Conservation (phyloP, 2,888 invertebrate genomes). For the Portevinia maculata region DNA sequence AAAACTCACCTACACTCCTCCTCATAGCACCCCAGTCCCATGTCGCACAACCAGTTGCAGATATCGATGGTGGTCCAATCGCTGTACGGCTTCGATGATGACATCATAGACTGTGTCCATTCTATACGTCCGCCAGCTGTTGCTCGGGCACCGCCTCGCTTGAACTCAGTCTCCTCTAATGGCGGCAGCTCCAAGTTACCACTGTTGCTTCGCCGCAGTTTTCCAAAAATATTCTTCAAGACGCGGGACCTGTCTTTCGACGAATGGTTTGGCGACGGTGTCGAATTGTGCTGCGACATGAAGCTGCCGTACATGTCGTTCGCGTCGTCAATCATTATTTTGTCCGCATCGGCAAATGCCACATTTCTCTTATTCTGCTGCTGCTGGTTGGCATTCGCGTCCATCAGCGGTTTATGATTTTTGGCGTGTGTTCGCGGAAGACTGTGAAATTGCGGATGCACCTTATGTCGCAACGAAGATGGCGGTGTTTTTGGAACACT, state of each 20-base stretch:
- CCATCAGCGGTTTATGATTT: conserved; percentile 75
- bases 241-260: conserved; percentile 84
- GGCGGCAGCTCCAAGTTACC: conserved; percentile 86
- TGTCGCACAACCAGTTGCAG: conserved; percentile 90
- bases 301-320: conserved; percentile 80
- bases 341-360: conserved; percentile 86
- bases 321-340: conserved; percentile 82
- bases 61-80: conserved; percentile 92
- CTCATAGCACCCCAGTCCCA: conserved; percentile 89
- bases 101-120: conserved; percentile 82
- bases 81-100: conserved; percentile 86
- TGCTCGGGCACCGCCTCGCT: conserved; percentile 88
- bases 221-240: conserved; percentile 87
- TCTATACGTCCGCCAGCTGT: conserved; percentile 89
- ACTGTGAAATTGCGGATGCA: conserved; percentile 91
- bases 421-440: conserved; percentile 88
- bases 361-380: conserved; percentile 64
- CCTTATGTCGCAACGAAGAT: conserved; percentile 88
- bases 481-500: conserved; percentile 87
- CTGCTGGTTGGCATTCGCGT: conserved; percentile 78
- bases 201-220: conserved; percentile 88
- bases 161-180: conserved; percentile 85
- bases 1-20: conserved; percentile 84
- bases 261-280: conserved; percentile 82
- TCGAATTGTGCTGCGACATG: conserved; percentile 83